Evolutionary conservation across 2,888 invertebrate genomes (phyloP), one percentile per base, ranked within the genome.

Genomic region (Rotaria macrura): DNA sequence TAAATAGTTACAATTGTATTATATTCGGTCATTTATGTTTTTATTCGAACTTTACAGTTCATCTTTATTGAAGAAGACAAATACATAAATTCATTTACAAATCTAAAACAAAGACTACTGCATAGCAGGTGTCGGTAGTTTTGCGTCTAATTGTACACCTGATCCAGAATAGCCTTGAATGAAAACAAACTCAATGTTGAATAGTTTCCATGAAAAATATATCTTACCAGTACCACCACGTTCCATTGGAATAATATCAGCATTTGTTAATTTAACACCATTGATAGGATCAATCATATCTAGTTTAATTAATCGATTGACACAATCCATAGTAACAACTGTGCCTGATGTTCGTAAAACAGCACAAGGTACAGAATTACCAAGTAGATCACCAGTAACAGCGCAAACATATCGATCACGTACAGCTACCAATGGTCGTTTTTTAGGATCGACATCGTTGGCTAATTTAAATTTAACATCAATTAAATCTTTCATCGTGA

Each of bases 271-370:
- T 90, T 94, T 94, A 87, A 95, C 93, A 85, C 94, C 94, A 85
- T 95, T 96, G 40, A 96, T 92, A 0, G 99, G 99, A 92, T 99
- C 97, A 40, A 95, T 92, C 97, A 96, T 96, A 90, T 99, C 98
- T 89, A 95, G 96, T 89, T 95, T 96, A 85, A 99, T 95, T 29
- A 99, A 93, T 90, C 96, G 97, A 89, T 98, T 97, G 9, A 97
- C 94, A 91, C 97, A 97, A 90, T 97, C 97, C 93, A 95, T 93
- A 0, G 97, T 97, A 4, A 99, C 94, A 12, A 99, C 95, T 92
- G 95, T 94, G 4, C 98, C 97, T 94, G 95, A 95, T 86, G 95
- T 93, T 91, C 93, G 94, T 85, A 99, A 93, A 52, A 98, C 95
- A 87, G 95, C 97, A 92, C 95, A 96, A 0, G 97, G 96, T 40